Conservation (phyloP, 2,797 vertebrate genomes). For the Thripadectes ignobilis region DNA sequence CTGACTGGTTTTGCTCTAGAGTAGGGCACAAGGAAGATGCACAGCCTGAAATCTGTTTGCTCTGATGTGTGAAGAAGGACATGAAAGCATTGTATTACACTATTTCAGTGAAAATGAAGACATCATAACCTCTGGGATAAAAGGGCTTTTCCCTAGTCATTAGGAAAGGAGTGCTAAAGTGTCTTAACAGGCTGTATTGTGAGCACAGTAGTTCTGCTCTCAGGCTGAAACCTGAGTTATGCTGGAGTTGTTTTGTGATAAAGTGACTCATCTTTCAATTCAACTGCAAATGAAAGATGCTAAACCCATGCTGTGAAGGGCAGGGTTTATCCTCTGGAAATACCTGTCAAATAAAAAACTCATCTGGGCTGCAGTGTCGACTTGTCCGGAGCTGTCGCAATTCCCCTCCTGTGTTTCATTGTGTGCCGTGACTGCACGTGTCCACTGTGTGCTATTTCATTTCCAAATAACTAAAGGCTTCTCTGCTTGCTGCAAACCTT, state of each 20-base stretch:
- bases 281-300: background rate
- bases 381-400: background rate
- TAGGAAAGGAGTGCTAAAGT: background rate
- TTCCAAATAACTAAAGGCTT: background rate
- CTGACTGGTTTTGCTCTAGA: background rate
- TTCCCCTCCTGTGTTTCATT: background rate
- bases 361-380: background rate
- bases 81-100: background rate
- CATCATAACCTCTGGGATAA: background rate
- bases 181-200: background rate
- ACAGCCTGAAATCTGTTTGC: background rate
- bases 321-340: background rate
- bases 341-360: background rate
- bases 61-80: background rate
- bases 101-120: background rate
- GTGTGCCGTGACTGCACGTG: background rate
- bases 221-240: background rate
- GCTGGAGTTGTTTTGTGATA: background rate
- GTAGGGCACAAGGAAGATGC: background rate
- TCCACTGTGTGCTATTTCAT: rapidly evolving
- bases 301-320: background rate
- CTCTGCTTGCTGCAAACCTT: background rate
- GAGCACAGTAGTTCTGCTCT: background rate
- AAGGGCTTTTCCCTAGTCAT: background rate
- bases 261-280: conserved; percentile 7